Evolutionary conservation across 2,888 invertebrate genomes (phyloP), one percentile per base, ranked within the genome.

Genomic region (Dicyrtoma fusca): DNA sequence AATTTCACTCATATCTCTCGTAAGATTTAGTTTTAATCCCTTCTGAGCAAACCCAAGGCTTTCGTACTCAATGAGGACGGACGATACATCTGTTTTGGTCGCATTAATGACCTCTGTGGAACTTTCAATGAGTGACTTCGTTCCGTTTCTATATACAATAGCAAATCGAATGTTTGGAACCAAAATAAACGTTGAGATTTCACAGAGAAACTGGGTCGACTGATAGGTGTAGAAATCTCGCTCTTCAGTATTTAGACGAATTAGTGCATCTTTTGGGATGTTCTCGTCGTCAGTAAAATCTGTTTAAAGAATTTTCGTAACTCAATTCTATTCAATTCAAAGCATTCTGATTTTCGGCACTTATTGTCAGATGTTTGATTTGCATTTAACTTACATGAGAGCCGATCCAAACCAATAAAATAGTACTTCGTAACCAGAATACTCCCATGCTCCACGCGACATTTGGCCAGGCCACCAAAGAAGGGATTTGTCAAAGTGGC

Each of bases 141-240:
- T 57, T n/a, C 57, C 57, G 25, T 57, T 57, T 57, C 25, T 57
- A 10, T 21, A 57, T 4, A 8, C 57, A 1, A 57, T 5, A 57
- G 57, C 57, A 57, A 57, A 57, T 57, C 25, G 23, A 23, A 57
- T 23, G 14, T 57, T 25, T 14, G 57, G n/a, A 57, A 14, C 57
- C 1, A 57, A 13, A n/a, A 57, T 23, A n/a, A 57, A 57, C 3
- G 57, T 57, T 25, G 57, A 57, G 23, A 57, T 57, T 57, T 57
- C 57, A 57, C 57, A 57, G 1, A 13, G 23, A 26, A 57, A 57
- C 11, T 23, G 11, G 13, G 57, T 26, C 1, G 57, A 26, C 1
- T 13, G 14, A 26, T 57, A 4, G 2, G 57, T 57, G 57, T 57
- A 57, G 6, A 57, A 57, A 11, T 23, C 14, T 23, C 14, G 25